Conservation (phyloP, 2,797 vertebrate genomes). For the Amblyraja radiata region DNA sequence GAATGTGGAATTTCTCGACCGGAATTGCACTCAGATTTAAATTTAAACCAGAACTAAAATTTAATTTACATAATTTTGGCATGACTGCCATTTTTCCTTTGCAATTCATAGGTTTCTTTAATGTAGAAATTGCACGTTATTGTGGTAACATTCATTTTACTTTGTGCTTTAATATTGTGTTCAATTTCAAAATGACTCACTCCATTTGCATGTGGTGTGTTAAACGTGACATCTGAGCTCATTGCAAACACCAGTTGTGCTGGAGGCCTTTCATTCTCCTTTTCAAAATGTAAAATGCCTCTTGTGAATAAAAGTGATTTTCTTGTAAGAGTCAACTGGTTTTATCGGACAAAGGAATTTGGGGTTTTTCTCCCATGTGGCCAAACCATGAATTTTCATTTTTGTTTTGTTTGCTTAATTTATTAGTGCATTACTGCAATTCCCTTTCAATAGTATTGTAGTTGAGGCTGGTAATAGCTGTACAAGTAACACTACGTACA, state of each 20-base stretch:
- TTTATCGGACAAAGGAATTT: constrained; percentile 10
- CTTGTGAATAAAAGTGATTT: constrained; percentile 12
- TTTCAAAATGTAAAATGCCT: background rate
- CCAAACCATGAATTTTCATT: constrained; percentile 18
- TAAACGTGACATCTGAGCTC: constrained; percentile 53
- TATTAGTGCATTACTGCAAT: background rate
- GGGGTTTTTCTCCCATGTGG: background rate
- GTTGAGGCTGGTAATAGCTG: constrained; percentile 30
- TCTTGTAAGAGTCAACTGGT: background rate
- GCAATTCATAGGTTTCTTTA: constrained; percentile 12
- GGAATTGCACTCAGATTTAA: constrained; percentile 49
- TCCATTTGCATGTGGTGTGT: constrained; percentile 52
- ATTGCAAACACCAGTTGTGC: constrained; percentile 41
- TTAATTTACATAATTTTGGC: constrained; percentile 38
- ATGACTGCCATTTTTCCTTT: background rate
- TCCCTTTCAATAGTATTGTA: constrained; percentile 16
- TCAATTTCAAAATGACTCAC: constrained; percentile 43
- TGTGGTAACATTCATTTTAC: constrained; percentile 32
- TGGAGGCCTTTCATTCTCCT: background rate
- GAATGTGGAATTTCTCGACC: constrained; percentile 47
- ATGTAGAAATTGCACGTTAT: constrained; percentile 32
- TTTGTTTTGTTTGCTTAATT: background rate
- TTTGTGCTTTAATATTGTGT: constrained; percentile 34
- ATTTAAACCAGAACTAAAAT: constrained; percentile 16
- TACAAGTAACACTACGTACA: background rate